Base-by-base conservation (phyloP, 2,113 vertebrate genomes). In the Notarius lentiginosus region DNA sequence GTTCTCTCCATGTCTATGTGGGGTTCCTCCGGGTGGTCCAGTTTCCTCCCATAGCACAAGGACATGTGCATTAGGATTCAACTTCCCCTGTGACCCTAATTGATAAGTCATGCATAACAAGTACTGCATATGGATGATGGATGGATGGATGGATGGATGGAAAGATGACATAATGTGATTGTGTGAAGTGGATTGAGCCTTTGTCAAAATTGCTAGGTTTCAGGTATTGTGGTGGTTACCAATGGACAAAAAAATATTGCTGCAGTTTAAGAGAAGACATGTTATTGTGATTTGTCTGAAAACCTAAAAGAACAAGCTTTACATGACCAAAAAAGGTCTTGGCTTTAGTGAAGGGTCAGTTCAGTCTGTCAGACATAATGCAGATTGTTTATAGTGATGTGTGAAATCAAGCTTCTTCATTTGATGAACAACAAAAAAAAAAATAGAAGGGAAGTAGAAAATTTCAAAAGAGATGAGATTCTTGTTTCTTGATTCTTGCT, bases 401-500 rank as follows among this genome's bases (percentile, higher is more conserved):
- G 51, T 83, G 15, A 58, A 47, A 51, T 83, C n/a, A 70, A 30
- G 41, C 65, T 24, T 9, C 5, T 7, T 47, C 17, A 47, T 49
- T 41, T 56, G 20, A 56, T 72, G 51, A 11, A 77, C 15, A 51
- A 76, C 18, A 34, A 7, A 1, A 70, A 4, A 18, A 30, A 88
- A 63, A 76, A 66, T n/a, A 9, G 47, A 80, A 79, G 72, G 73
- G 27, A 56, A 49, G 79, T 55, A 53, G 49, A 56, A 68, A 63
- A 27, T 85, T 81, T 73, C 7, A 68, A 68, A 86, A 55, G 47
- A 79, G 49, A 24, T n/a, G 49, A 47, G 20, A 68, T 84, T 65
- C 34, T 81, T 94, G 92, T 94, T 91, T 92, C 89, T 90, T 83
- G 49, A 53, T 90, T 91, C 83, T 89, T 65, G 51, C 87, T 90